phyloP scores from a whole-genome alignment of 2,888 invertebrate genomes.

The Rhynchonema sp. region DNA sequence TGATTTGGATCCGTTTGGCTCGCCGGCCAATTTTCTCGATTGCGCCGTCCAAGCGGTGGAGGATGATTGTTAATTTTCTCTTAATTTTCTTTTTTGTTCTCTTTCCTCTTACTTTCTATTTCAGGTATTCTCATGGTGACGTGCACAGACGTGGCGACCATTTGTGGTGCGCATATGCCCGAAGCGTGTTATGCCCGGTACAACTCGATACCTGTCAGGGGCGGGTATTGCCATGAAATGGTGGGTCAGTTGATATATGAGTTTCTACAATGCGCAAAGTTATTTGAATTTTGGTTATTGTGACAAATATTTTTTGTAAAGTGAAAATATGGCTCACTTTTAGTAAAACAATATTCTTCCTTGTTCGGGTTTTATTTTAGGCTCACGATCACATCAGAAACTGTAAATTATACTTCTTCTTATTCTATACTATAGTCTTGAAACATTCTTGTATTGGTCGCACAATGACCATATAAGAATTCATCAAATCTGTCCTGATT shows the following conservation, averaged over 20 bases:
- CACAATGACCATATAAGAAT: no score
- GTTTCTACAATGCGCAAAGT: neutral
- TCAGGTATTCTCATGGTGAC: conserved; percentile 78
- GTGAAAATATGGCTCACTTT: no score
- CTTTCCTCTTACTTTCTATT: conserved; percentile 2
- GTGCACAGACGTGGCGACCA: conserved; percentile 79
- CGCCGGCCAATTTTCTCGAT: conserved; percentile 75
- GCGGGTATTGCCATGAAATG: conserved; percentile 83
- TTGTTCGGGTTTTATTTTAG: no score
- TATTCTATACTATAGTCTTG: no score
- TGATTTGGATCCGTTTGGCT: conserved; percentile 93
- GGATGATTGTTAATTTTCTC: conserved; percentile 27
- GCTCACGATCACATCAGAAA: no score
- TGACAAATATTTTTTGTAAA: no score
- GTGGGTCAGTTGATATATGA: conserved; percentile 39
- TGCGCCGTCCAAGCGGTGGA: conserved; percentile 47
- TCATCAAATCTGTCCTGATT: no score
- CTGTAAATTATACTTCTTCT: no score
- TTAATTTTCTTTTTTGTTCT: conserved; percentile 1
- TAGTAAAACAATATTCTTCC: no score
- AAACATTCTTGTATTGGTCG: no score
- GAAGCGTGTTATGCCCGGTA: conserved; percentile 86
- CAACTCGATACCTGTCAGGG: conserved; percentile 64
- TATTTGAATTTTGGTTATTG: neutral
- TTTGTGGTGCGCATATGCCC: conserved; percentile 70